Evolutionary conservation across 2,797 vertebrate genomes (phyloP).

Genomic region (Tachyglossus aculeatus): DNA sequence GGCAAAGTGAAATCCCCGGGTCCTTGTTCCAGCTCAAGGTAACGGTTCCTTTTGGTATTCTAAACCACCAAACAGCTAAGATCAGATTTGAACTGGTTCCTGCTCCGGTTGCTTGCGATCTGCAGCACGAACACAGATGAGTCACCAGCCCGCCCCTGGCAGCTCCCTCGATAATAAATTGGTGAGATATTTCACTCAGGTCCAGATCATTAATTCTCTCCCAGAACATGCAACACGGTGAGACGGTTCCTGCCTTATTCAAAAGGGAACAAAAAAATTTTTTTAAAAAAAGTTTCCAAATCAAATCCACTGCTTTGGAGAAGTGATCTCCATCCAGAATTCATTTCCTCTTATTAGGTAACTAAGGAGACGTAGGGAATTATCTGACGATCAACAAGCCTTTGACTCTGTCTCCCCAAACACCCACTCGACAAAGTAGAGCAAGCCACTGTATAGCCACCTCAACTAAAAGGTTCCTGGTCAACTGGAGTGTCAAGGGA

Average conservation of each 20-base stretch:
- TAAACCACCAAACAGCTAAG: constrained; percentile 31
- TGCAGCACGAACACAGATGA: constrained; percentile 40
- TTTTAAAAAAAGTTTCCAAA: too few species aligned
- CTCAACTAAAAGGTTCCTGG: too few species aligned
- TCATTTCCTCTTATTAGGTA: neutral
- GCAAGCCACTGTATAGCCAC: too few species aligned
- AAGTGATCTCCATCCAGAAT: neutral
- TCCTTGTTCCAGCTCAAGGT: constrained; percentile 17
- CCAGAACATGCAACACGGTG: constrained; percentile 23
- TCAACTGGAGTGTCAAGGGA: too few species aligned
- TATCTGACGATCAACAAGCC: too few species aligned
- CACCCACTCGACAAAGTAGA: too few species aligned
- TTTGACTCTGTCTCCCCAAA: too few species aligned
- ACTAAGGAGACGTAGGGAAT: too few species aligned
- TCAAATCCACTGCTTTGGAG: too few species aligned
- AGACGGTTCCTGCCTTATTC: neutral
- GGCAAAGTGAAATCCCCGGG: constrained; percentile 29
- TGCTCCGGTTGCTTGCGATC: constrained; percentile 30
- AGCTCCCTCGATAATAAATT: constrained; percentile 59
- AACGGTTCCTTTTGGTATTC: constrained; percentile 45
- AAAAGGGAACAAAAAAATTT: neutral
- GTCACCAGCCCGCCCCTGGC: constrained; percentile 44
- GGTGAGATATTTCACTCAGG: constrained; percentile 49
- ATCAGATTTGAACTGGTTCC: constrained; percentile 20
- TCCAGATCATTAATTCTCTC: constrained; percentile 54